Evolutionary conservation across 2,888 invertebrate genomes (phyloP).

Genomic region (Pharmacophagus antenor): DNA sequence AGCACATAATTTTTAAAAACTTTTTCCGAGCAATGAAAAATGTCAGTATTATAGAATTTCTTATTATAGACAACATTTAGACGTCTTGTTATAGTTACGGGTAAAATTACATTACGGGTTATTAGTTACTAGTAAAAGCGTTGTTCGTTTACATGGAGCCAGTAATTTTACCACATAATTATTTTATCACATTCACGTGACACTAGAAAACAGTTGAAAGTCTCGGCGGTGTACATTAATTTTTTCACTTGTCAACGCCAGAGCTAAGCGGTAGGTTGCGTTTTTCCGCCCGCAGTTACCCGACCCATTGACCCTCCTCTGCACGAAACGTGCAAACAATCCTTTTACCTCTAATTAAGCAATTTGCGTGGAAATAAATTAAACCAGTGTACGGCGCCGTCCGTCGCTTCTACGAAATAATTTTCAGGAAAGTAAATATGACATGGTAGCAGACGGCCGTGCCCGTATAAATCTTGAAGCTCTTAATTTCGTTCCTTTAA

Average conservation of each 20-base stretch:
- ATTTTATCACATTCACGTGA: too few relatives aligned
- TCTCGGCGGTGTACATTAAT: background rate
- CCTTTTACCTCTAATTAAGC: constrained; percentile 62
- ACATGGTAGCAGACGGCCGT: constrained; percentile 12
- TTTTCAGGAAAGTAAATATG: constrained; percentile 23
- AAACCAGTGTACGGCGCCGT: constrained; percentile 47
- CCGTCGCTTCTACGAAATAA: constrained; percentile 36
- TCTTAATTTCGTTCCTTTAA: constrained; percentile 18
- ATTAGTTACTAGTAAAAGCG: too few relatives aligned
- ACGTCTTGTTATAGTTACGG: too few relatives aligned
- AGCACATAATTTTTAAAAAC: too few relatives aligned
- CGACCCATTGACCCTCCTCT: constrained; percentile 37
- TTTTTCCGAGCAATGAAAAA: too few relatives aligned
- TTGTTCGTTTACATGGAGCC: too few relatives aligned
- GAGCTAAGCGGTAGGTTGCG: background rate
- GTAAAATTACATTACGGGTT: too few relatives aligned
- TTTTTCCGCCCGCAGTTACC: constrained; percentile 37
- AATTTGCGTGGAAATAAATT: constrained; percentile 60
- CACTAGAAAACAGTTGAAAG: background rate
- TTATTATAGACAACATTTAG: too few relatives aligned
- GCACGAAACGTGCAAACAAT: constrained; percentile 53
- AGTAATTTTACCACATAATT: too few relatives aligned
- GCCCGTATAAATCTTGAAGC: constrained; percentile 12
- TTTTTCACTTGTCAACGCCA: background rate
- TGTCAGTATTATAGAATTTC: too few relatives aligned